Base-by-base conservation (phyloP, 2,888 invertebrate species). In the Drosophila birchii region DNA sequence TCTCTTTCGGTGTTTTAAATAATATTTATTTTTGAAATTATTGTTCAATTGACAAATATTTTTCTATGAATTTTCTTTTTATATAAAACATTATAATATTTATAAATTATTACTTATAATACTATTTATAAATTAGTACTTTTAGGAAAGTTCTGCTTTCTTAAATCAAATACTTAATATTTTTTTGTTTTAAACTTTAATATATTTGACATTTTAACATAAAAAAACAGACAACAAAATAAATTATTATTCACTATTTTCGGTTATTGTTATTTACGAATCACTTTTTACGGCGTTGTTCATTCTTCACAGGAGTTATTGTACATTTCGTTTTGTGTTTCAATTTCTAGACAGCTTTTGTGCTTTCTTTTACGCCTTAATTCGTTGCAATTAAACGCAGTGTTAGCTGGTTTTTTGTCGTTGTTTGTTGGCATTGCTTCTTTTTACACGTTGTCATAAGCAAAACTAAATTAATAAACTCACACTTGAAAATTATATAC, bases 401-500 rank as follows among this genome's bases (percentile, higher is more conserved):
- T 32, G 41, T 61, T 58, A 61, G 43, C 38, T 55, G 26, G 29
- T 34, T 57, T 67, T 44, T 23, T 72, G 16, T 34, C 20, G 20
- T 36, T 36, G 36, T 8, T 36, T 53, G 23, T 20, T 5, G 34
- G n/a, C n/a, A n/a, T 36, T 53, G 23, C 16, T 36, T 32, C 7
- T 20, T 34, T 34, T 20, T 38, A 47, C 80, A 82, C 74, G 56
- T 81, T 79, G 81, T 78, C 72, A 54, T 64, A 62, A 66, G 62
- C 41, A 59, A 74, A 55, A 70, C 72, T 67, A 53, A 78, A 66
- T 60, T 71, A 69, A 68, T 36, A 47, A 32, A 63, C 62, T 63
- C 53, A 49, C 51, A 67, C 39, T 44, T n/a, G 56, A 53, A 51
- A 51, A 55, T 29, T 51, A 36, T 16, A 16, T 23, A 23, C 51